A percentile compares a stretch with the other conserved stretches of the same genome.
Conservation (phyloP, 1,140 invertebrate genomes). For the Protaetia brevitarsis region DNA sequence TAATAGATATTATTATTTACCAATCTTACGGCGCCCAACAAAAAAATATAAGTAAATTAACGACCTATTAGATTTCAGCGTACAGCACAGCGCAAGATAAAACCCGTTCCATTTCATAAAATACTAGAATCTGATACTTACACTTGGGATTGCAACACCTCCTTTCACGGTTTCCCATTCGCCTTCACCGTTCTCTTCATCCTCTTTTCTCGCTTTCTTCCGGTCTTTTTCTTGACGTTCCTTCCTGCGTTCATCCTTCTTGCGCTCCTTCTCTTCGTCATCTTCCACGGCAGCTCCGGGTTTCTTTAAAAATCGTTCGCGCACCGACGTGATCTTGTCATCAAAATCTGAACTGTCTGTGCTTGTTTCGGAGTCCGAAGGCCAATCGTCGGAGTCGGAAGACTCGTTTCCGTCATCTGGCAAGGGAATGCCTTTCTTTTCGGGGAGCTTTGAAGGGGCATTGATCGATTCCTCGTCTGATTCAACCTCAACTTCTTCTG, state of each 20-base stretch:
- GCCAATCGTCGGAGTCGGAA: constrained; percentile 85
- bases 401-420: constrained; percentile 78
- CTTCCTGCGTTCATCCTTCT: constrained; percentile 60
- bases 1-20: no score
- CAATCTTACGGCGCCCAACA: no score
- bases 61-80: no score
- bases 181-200: constrained; percentile 74
- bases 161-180: constrained; percentile 89
- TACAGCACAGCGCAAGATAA: no score
- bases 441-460: constrained; percentile 41
- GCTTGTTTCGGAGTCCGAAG: constrained; percentile 74
- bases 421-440: constrained; percentile 38
- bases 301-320: constrained; percentile 63
- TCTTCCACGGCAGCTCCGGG: constrained; percentile 62
- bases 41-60: constrained; percentile 19
- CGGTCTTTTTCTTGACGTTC: constrained; percentile 58
- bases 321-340: constrained; percentile 67
- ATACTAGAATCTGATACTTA: constrained; percentile 46
- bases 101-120: no score
- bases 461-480: constrained; percentile 53
- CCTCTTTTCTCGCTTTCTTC: constrained; percentile 54
- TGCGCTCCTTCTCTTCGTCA: constrained; percentile 67
- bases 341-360: constrained; percentile 75
- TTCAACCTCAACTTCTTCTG: constrained; percentile 47
- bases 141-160: constrained; percentile 71